Evolutionary conservation across 2,888 invertebrate species (phyloP).

Genomic region (Eilema caniola): DNA sequence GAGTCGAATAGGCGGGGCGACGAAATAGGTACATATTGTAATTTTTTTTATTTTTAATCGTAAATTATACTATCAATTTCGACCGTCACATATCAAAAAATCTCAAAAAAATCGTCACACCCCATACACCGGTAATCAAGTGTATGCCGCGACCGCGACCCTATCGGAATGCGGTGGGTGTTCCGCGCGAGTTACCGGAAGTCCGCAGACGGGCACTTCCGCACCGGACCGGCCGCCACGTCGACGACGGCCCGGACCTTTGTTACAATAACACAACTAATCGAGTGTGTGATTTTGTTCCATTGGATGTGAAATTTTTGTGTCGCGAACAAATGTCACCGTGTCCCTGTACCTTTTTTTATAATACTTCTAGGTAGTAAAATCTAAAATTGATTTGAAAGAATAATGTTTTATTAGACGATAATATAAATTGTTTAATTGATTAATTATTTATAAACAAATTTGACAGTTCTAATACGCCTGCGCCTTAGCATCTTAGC

Average conservation of each 20-base stretch:
- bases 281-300: slow-evolving; percentile 27
- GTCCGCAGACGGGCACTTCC: slow-evolving; percentile 64
- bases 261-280: slow-evolving; percentile 33
- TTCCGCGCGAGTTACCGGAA: slow-evolving; percentile 56
- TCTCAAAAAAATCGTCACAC: slow-evolving; percentile 19
- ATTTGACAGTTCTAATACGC: too few species aligned
- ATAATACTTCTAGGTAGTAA: too few species aligned
- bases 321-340: neutral
- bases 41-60: too few species aligned
- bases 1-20: too few species aligned
- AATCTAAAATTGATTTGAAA: too few species aligned
- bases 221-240: slow-evolving; percentile 52
- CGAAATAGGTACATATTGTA: too few species aligned
- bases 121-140: slow-evolving; percentile 34
- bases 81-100: neutral
- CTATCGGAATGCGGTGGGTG: slow-evolving; percentile 57
- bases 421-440: too few species aligned
- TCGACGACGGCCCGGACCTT: slow-evolving; percentile 47
- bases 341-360: neutral
- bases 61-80: neutral
- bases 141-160: slow-evolving; percentile 37
- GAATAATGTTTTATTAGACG: too few species aligned
- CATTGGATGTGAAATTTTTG: slow-evolving; percentile 18
- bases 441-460: too few species aligned
- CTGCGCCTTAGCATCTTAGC: too few species aligned